phyloP scores from a whole-genome alignment of 2,113 vertebrate species.

The Salvelinus alpinus region DNA sequence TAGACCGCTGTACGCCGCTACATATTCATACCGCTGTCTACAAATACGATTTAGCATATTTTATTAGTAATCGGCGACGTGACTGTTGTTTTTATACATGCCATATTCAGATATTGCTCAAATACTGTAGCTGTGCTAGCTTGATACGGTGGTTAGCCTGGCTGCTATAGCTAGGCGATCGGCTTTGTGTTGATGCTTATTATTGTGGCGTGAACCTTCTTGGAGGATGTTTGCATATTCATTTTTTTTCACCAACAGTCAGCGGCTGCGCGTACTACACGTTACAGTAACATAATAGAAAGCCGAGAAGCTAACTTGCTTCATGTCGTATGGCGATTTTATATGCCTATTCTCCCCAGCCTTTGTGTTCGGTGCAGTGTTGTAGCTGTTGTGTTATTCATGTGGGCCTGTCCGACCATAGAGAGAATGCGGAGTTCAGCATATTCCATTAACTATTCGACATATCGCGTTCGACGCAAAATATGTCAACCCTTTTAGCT shows the following conservation, averaged over 20 bases:
- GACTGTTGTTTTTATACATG: slow-evolving; percentile 33
- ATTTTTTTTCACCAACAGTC: slow-evolving; percentile 53
- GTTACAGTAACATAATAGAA: slow-evolving; percentile 10
- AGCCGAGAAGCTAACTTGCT: slow-evolving; percentile 1
- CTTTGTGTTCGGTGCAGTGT: slow-evolving; percentile 74
- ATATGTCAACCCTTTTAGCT: no score
- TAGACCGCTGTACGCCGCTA: slow-evolving; percentile 69
- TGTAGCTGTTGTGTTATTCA: slow-evolving; percentile 78
- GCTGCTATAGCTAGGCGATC: slow-evolving; percentile 59
- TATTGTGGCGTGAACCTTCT: slow-evolving; percentile 56
- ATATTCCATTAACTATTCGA: slow-evolving; percentile 45
- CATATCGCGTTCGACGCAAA: no score
- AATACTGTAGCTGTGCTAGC: slow-evolving; percentile 49
- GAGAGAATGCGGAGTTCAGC: slow-evolving; percentile 70
- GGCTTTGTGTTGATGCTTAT: slow-evolving; percentile 73
- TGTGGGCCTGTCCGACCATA: slow-evolving; percentile 65
- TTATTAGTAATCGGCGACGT: slow-evolving; percentile 74
- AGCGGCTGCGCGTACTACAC: slow-evolving; percentile 41
- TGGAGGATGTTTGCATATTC: slow-evolving; percentile 77
- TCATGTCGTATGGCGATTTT: slow-evolving; percentile 49
- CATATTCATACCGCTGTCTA: slow-evolving; percentile 78
- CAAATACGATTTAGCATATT: slow-evolving; percentile 77
- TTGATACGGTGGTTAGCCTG: slow-evolving; percentile 59
- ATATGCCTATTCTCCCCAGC: slow-evolving; percentile 49
- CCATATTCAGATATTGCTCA: slow-evolving; percentile 39